Conservation (phyloP, 2,797 vertebrate species). For the Leuciscus waleckii region DNA sequence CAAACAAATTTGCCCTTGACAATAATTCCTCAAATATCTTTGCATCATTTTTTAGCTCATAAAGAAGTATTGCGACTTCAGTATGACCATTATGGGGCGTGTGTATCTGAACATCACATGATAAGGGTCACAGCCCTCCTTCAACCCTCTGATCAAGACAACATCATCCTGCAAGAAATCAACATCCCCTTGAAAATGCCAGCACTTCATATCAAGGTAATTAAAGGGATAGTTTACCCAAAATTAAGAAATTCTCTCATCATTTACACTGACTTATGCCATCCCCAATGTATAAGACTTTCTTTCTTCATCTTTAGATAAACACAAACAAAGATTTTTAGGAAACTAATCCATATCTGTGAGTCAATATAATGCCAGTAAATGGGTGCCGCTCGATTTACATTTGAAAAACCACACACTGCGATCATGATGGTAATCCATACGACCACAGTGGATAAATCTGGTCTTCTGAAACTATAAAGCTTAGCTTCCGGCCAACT, state of each 20-base stretch:
- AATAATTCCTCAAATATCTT: background rate
- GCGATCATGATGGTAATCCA: background rate
- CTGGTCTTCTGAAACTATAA: too few relatives aligned
- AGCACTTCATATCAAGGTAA: constrained; percentile 73
- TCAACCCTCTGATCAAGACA: constrained; percentile 57
- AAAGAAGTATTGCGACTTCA: constrained; percentile 77
- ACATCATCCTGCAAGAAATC: constrained; percentile 67
- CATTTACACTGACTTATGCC: background rate
- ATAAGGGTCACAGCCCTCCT: constrained; percentile 75
- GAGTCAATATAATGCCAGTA: background rate
- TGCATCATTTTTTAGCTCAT: constrained; percentile 66
- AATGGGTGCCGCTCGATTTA: background rate
- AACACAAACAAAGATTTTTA: background rate
- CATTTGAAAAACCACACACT: background rate
- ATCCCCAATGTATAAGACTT: background rate
- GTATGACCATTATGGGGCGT: constrained; percentile 74
- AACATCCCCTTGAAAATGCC: constrained; percentile 77
- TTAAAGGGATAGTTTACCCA: background rate
- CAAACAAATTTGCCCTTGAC: background rate
- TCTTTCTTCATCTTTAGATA: background rate
- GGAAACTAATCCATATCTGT: background rate
- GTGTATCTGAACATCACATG: constrained; percentile 74
- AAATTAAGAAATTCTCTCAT: background rate
- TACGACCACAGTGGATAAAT: too few relatives aligned
- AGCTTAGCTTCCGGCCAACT: too few relatives aligned